Base-by-base conservation (phyloP, 2,797 vertebrate genomes). In the Enoplosus armatus region DNA sequence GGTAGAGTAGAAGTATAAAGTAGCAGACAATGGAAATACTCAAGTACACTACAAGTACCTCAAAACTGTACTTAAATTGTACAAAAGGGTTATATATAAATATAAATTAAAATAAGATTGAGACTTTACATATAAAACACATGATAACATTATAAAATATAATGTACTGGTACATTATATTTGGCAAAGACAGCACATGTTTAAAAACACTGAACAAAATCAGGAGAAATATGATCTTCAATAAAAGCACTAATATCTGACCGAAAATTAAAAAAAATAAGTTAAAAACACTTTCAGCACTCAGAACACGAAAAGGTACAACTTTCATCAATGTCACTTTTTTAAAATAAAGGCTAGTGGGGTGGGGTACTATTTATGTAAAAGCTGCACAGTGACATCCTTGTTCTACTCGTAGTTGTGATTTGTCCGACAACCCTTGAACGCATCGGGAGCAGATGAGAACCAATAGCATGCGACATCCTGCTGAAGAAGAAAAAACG, bases 381-480 rank as follows among this genome's bases (percentile, higher is more conserved):
- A 48, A 65, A 14, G 10, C 24, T 16, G 27, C 16, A 62, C 39
- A 22, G 68, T 9, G 45, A 14, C 31, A 12, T 27, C 41, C 31
- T 10, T 41, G 31, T 50, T 60, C 11, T 10, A 10, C 14, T 0
- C 0, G 5, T 7, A 11, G 67, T 61, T 0, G 0, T 5, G 0
- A 14, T 69, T 76, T 84, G n/a, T 89, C 88, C 87, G 77, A 87
- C 43, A 11, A 0, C 7, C 29, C 22, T 0, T 85, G 87, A 94
- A 94, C 0, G 83, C 83, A 8, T 51, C 92, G 20, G 0, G n/a
- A 61, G 53, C 71, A 65, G 68, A 68, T 26, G 80, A 2, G 73
- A 85, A 75, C 95, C 95, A 96, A 96, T 95, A 43, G 87, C 84
- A 63, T 65, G 77, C 87, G 77, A 93, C 89, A 87, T 95, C 91